Base-by-base conservation (phyloP, 2,797 vertebrate genomes). In the Rhadinocentrus ornatus region DNA sequence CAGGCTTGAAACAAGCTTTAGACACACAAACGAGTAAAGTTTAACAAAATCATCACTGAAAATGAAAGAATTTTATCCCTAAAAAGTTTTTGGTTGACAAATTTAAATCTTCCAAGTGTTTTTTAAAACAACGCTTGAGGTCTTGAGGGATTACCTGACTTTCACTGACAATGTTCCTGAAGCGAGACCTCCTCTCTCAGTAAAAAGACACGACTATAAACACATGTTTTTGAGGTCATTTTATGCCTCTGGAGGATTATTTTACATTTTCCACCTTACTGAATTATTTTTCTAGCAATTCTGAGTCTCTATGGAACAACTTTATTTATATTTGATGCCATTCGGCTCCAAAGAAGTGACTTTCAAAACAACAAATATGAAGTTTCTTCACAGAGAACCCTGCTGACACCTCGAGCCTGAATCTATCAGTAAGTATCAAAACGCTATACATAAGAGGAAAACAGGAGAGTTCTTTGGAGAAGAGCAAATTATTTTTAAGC, bases 291-390 rank as follows among this genome's bases (percentile, higher is more conserved):
- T 18, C 34, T 50, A 24, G 32, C 62, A 37, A 37, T 32, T 6
- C 2, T 12, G 34, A 37, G 52, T 66, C 63, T 44, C 35, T 56
- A 4, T 66, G 37, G 53, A 39, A 53, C 39, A 18, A 39, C 39
- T 29, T 27, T 54, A 4, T 16, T 6, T 64, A 10, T 18, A 53
- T 65, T 54, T 54, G 50, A 26, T 39, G 50, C 39, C 24, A 29
- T 16, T 41, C 16, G 18, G 39, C 34, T 35, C 3, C 39, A 16
- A 6, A 41, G 18, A 13, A 44, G 15, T 34, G 24, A 62, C 44
- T 50, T 63, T 57, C 20, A 56, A 34, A 57, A 41, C 29, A 9
- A 57, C 9, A 66, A 32, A 46, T 29, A n/a, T 54, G 15, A 65
- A 65, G 24, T 39, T 56, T 3, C 32, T 39, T 27, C 16, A 9